Evolutionary conservation across 2,888 invertebrate genomes (phyloP).

Genomic region (Microctonus aethiopoides): DNA sequence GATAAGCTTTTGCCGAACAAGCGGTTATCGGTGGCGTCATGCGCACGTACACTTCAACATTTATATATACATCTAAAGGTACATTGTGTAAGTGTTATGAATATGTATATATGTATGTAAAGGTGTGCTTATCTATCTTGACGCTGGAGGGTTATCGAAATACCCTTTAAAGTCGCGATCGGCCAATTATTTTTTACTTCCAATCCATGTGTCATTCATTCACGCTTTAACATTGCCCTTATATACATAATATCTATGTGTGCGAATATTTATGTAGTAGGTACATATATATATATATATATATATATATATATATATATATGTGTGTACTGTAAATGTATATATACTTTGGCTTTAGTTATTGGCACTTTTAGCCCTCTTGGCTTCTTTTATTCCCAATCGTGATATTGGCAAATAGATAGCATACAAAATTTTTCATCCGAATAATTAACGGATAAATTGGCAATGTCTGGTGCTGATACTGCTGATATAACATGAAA

Average conservation of each 20-base stretch:
- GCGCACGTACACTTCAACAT: too few species aligned
- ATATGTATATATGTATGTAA: neutral
- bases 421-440: slow-evolving; percentile 9
- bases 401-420: slow-evolving; percentile 3
- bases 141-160: slow-evolving; percentile 22
- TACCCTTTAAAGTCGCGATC: slow-evolving; percentile 34
- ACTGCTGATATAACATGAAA: neutral
- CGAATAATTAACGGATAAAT: slow-evolving; percentile 21
- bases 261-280: neutral
- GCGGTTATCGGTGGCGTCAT: slow-evolving; percentile 27
- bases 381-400: neutral
- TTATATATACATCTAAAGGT: too few species aligned
- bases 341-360: too few species aligned
- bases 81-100: neutral
- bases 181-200: slow-evolving; percentile 34
- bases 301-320: too few species aligned
- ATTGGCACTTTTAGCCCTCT: neutral
- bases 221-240: neutral
- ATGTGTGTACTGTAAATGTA: too few species aligned
- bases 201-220: slow-evolving; percentile 1
- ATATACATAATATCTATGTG: neutral
- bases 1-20: slow-evolving; percentile 39
- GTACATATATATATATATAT: too few species aligned
- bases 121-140: neutral
- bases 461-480: slow-evolving; percentile 9